Conservation (phyloP, 2,888 invertebrate species). For the Agriotes lineatus region DNA sequence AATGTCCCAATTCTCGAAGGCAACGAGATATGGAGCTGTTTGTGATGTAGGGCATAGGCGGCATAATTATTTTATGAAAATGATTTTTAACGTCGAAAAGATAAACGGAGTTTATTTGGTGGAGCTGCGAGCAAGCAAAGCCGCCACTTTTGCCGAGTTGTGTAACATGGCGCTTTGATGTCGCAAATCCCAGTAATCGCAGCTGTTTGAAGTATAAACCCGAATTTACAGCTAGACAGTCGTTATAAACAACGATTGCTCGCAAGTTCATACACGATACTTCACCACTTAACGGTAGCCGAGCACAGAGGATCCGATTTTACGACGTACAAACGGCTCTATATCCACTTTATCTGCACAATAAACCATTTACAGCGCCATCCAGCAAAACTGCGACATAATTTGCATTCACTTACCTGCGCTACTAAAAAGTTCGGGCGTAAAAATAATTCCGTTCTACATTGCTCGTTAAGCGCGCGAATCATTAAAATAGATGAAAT, state of each 20-base stretch:
- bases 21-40: too few species aligned
- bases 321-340: constrained; percentile 46
- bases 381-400: constrained; percentile 40
- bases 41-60: too few species aligned
- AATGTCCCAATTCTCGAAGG: too few species aligned
- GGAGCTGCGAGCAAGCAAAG: too few species aligned
- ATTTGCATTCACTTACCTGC: constrained; percentile 43
- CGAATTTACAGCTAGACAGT: constrained; percentile 2
- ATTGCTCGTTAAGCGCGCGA: constrained; percentile 42
- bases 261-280: constrained; percentile 17
- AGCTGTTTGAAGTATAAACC: constrained; percentile 2
- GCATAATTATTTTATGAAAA: too few species aligned
- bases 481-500: constrained; percentile 47
- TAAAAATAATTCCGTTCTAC: constrained; percentile 41
- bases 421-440: constrained; percentile 22
- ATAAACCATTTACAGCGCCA: constrained; percentile 44
- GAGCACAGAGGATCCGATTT: constrained; percentile 40
- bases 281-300: constrained; percentile 23
- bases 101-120: too few species aligned
- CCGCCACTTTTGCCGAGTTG: too few species aligned
- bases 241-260: constrained; percentile 12
- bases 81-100: too few species aligned
- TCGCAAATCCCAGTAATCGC: neutral
- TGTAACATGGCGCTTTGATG: too few species aligned
- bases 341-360: constrained; percentile 43